Evolutionary conservation across 2,797 vertebrate species (phyloP).

Genomic region (Acrossocheilus wenchowensis): DNA sequence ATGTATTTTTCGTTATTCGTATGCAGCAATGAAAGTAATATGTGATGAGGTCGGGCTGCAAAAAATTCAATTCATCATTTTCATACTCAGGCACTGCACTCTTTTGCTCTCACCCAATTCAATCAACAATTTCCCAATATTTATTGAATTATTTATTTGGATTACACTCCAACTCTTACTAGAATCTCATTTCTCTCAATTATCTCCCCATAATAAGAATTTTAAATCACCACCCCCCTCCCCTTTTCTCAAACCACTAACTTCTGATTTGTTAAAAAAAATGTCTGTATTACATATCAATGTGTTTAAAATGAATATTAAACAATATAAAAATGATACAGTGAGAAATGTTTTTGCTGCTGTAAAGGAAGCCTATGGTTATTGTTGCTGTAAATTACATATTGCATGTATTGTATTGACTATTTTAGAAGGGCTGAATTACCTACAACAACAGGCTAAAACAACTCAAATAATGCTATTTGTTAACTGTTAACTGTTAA

Average conservation of each 20-base stretch:
- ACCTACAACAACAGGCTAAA: neutral
- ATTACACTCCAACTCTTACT: too few species aligned
- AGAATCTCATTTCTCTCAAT: neutral
- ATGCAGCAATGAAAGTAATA: neutral
- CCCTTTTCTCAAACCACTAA: neutral
- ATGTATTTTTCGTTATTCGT: neutral
- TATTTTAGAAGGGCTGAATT: neutral
- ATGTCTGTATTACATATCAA: neutral
- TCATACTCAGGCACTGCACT: neutral
- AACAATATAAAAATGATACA: neutral
- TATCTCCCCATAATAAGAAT: neutral
- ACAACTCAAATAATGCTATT: neutral
- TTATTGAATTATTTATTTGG: neutral
- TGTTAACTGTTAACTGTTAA: neutral
- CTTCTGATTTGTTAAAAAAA: neutral
- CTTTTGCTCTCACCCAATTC: neutral
- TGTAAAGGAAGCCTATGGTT: neutral
- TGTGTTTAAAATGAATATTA: neutral
- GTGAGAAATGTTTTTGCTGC: neutral
- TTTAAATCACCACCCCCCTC: neutral
- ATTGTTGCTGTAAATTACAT: neutral
- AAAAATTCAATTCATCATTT: neutral
- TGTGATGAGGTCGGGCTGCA: neutral
- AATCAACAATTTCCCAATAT: slow-evolving; percentile 1
- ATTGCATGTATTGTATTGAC: neutral